Base-by-base conservation (phyloP, 2,797 vertebrate genomes). In the Picus viridis region DNA sequence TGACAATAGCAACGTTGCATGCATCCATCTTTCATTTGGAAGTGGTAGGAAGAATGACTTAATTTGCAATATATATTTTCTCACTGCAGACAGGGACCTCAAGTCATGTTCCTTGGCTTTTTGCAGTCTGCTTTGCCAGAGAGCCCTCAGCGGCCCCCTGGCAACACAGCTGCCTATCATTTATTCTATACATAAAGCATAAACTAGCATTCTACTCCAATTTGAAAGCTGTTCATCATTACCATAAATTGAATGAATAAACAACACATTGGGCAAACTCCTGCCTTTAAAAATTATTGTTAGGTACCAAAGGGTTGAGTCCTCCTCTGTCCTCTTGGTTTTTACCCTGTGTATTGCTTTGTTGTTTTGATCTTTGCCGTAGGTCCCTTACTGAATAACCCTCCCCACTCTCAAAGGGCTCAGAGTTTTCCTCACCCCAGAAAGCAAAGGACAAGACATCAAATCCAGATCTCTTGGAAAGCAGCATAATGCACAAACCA, bases 391-490 rank as follows among this genome's bases (percentile, higher is more conserved):
- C 92, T 94, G 72, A 88, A 83, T 83, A 67, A 6, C 5, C 34
- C 3, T 88, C 51, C 32, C 29, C 54, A 53, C 43, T 68, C 64
- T 84, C 79, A 86, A 88, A 93, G 32, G 59, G 17, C 53, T 85
- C 12, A 30, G 73, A 83, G 34, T 79, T 91, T 85, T 90, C 89
- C 67, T 92, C 20, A 0, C 34, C 54, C 85, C 84, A 89, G 93
- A 91, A 92, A 86, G 85, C 71, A 95, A 82, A 94, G 95, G 92
- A 94, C 94, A 94, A 95, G 91, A 93, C 81, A 95, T 95, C 93
- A 94, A 95, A 96, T 94, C 87, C 92, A 97, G 94, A 92, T 75
- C 87, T 93, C 85, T 88, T 95, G 88, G 73, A 93, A 95, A 90
- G 75, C 56, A 89, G 65, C 59, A 89, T 73, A 92, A 89, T 32